A percentile compares a stretch with the other conserved stretches of the same genome.
phyloP scores from a whole-genome alignment of 23 tunicate species.

The Trididemnum clinides region DNA sequence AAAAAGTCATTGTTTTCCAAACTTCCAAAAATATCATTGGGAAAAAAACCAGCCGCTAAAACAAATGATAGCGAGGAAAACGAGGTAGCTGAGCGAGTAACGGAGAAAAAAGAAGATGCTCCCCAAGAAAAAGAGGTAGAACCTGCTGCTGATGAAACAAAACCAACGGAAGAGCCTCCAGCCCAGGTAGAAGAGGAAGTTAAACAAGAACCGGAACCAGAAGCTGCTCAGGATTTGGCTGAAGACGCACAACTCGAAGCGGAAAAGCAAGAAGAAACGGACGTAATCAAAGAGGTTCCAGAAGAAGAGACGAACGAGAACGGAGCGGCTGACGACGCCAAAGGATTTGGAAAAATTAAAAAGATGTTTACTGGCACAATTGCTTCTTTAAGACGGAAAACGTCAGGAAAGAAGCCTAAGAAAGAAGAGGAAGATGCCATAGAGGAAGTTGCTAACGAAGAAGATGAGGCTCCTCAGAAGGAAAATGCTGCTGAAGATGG shows the following conservation, averaged over 20 bases:
- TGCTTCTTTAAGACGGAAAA: conserved; percentile 48
- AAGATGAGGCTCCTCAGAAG: not conserved
- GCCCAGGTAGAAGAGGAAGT: conserved; percentile 7
- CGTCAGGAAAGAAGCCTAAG: conserved; percentile 36
- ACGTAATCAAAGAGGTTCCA: too few relatives aligned
- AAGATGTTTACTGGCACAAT: conserved; percentile 56
- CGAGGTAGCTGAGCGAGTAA: not conserved
- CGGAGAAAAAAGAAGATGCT: not conserved
- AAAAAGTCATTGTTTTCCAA: conserved; percentile 37
- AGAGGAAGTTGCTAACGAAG: not conserved
- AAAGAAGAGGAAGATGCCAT: conserved; percentile 31
- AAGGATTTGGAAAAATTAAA: conserved; percentile 22
- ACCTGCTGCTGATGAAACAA: not conserved
- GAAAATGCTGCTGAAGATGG: not conserved
- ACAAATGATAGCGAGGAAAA: not conserved
- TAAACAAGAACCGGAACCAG: conserved; percentile 16
- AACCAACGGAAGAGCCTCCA: conserved; percentile 6
- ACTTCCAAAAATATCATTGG: conserved; percentile 42
- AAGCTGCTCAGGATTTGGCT: not conserved
- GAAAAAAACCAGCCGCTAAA: conserved; percentile 6
- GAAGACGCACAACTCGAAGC: conserved; percentile 7
- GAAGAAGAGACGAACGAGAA: too few relatives aligned
- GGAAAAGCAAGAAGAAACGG: conserved; percentile 18
- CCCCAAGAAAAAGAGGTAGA: not conserved
- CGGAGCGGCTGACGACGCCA: not conserved